These are phyloP conservation scores for Acanthosepion esculentum DNA, from an alignment of 2,888 invertebrate genomes.

Conservation along the genomic window DNA sequence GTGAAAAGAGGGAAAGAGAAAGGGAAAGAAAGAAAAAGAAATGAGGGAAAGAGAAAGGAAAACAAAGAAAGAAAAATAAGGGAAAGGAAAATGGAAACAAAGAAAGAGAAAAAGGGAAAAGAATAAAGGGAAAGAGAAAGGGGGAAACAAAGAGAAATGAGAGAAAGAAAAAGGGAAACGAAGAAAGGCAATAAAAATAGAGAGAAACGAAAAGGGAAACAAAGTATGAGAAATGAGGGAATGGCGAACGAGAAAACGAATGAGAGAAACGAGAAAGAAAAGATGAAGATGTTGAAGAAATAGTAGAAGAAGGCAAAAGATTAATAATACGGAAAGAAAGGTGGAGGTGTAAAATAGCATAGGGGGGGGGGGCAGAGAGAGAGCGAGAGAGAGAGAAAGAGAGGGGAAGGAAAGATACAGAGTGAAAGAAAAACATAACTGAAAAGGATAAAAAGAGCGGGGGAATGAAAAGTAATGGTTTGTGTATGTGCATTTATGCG, in stretches of 20 bases:
- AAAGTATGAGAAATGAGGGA: too few species aligned
- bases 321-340: not conserved
- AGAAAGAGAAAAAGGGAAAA: too few species aligned
- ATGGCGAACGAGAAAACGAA: too few species aligned
- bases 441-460: not conserved
- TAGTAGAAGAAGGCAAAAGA: not conserved
- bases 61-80: not conserved
- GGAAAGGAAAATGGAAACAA: too few species aligned
- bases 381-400: not conserved
- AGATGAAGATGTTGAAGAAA: not conserved
- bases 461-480: not conserved
- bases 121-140: too few species aligned
- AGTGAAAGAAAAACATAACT: too few species aligned
- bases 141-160: too few species aligned
- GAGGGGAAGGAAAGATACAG: not conserved
- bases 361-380: not conserved
- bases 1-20: not conserved
- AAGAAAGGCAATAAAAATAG: too few species aligned
- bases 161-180: too few species aligned
- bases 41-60: conserved; percentile 17
- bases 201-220: too few species aligned
- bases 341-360: not conserved
- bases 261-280: too few species aligned
- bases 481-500: too few species aligned
- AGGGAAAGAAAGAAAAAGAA: not conserved